Evolutionary conservation across 2,113 vertebrate genomes (phyloP).

Genomic region (Zosterops hypoxanthus): DNA sequence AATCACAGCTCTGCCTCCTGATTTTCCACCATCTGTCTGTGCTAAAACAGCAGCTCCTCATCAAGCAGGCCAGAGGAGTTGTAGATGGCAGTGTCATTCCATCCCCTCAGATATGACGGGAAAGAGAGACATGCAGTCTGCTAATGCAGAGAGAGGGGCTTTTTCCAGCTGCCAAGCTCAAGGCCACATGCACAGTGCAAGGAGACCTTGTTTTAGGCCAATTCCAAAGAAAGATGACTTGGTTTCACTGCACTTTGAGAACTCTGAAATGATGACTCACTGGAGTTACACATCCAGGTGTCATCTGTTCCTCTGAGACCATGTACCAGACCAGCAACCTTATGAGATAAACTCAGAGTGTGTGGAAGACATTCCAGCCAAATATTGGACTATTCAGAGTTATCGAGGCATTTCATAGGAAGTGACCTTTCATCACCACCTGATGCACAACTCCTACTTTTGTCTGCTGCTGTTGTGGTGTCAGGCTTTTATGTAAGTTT

Average conservation of each 20-base stretch:
- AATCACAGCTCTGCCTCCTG: not conserved
- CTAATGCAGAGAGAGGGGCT: not conserved
- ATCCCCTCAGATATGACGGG: not conserved
- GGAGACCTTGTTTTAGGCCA: not conserved
- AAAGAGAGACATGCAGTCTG: not conserved
- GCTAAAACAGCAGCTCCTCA: not conserved
- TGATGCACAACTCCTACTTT: not conserved
- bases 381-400: not conserved
- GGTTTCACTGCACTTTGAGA: not conserved
- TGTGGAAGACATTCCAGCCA: not conserved
- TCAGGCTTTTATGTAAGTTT: not conserved
- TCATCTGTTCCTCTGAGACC: not conserved
- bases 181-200: rapidly evolving
- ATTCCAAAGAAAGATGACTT: not conserved
- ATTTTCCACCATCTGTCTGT: not conserved
- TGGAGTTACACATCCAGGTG: not conserved
- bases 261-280: not conserved
- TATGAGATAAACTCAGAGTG: rapidly evolving
- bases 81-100: not conserved
- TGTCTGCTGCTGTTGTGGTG: not conserved
- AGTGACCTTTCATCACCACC: not conserved
- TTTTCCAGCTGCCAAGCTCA: not conserved
- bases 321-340: not conserved
- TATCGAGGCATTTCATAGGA: not conserved
- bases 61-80: not conserved